phyloP scores from a whole-genome alignment of 2,797 vertebrate genomes.

The Pseudocheirus occidentalis region DNA sequence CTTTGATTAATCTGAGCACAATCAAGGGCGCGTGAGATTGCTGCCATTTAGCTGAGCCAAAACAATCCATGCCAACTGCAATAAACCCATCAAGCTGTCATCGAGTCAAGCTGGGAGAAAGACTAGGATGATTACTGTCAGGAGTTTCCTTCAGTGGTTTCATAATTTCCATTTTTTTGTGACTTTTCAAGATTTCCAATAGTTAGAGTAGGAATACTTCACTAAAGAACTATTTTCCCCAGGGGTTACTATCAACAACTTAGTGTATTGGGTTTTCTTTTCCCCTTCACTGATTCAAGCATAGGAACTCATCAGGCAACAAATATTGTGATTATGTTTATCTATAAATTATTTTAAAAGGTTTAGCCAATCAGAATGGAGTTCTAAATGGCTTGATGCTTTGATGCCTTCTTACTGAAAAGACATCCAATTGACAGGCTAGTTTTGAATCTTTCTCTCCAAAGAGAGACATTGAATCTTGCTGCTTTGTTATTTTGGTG shows the following conservation, averaged over 20 bases:
- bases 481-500: conserved; percentile 43
- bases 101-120: conserved; percentile 85
- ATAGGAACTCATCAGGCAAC: conserved; percentile 83
- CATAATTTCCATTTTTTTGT: conserved; percentile 86
- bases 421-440: conserved; percentile 70
- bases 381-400: conserved; percentile 71
- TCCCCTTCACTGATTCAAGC: conserved; percentile 83
- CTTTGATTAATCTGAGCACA: conserved; percentile 84
- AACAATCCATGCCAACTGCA: conserved; percentile 84
- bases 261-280: conserved; percentile 83
- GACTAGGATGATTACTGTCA: conserved; percentile 79
- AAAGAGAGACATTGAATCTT: conserved; percentile 55
- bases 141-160: conserved; percentile 84
- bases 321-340: conserved; percentile 82
- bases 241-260: conserved; percentile 83
- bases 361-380: conserved; percentile 80
- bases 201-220: conserved; percentile 78
- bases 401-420: conserved; percentile 78
- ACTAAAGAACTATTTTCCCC: conserved; percentile 81
- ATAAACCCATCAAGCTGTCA: conserved; percentile 85
- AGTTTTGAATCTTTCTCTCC: conserved; percentile 75
- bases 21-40: conserved; percentile 81
- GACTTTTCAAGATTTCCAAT: conserved; percentile 86
- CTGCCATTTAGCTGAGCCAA: conserved; percentile 83
- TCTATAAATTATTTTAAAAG: conserved; percentile 84